These are phyloP conservation scores for Pyrrhosoma nymphula DNA, from an alignment of 2,888 invertebrate genomes.

Conservation along the genomic window DNA sequence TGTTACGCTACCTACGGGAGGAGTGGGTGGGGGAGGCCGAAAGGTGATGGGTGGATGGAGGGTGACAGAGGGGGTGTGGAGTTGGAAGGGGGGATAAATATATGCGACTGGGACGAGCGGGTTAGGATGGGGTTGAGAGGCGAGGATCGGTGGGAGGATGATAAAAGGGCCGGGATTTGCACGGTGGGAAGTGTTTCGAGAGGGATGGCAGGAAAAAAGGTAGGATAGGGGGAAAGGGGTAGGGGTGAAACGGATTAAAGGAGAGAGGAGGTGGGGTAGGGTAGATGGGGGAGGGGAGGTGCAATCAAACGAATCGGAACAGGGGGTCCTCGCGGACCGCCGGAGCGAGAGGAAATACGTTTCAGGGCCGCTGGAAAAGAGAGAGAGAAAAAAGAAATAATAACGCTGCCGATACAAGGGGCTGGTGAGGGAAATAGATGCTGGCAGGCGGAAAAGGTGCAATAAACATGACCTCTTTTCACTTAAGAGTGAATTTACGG, in stretches of 20 bases:
- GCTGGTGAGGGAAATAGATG: not conserved
- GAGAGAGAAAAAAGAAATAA: not conserved
- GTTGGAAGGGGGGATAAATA: no score
- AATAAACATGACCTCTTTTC: not conserved
- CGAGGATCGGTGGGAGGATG: not conserved
- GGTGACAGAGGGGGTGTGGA: not conserved
- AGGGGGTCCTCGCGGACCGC: conserved; percentile 34
- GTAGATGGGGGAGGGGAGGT: no score
- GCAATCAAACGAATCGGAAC: conserved; percentile 33
- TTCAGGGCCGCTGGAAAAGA: not conserved
- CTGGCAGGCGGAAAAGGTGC: conserved; percentile 2
- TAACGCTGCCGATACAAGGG: not conserved
- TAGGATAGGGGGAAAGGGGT: not conserved
- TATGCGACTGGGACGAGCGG: not conserved
- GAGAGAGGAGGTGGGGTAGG: not conserved
- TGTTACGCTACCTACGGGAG: not conserved
- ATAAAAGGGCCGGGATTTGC: not conserved
- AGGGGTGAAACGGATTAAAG: not conserved
- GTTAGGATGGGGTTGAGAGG: not conserved
- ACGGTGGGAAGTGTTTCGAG: not conserved
- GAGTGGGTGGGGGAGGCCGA: not conserved
- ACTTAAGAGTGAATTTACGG: conserved; percentile 2
- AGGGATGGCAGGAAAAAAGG: no score
- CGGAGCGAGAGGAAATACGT: conserved; percentile 12
- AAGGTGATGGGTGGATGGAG: not conserved